Base-by-base conservation (phyloP, 2,888 invertebrate genomes). In the Steinernema scapterisci region DNA sequence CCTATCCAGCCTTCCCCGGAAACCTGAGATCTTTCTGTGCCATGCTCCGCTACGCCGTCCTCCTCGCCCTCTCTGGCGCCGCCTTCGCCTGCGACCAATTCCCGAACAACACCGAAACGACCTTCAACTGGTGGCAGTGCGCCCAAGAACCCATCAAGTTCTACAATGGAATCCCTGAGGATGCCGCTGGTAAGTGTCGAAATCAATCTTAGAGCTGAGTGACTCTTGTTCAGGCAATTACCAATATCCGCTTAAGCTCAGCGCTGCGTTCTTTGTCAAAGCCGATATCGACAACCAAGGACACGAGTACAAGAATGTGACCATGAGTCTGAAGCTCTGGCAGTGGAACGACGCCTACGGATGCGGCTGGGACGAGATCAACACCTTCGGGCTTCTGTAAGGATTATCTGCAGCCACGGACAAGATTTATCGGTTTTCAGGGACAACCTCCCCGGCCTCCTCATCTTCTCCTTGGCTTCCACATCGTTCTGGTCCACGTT, bases 241-340 rank as follows among this genome's bases (percentile, higher is more conserved):
- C 73, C 79, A 81, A 48, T 80, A 81, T 43, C 80, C 81, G 46
- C 78, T 81, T 51, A 74, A 77, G 38, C 74, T 81, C 31, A 79
- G 73, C 44, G 54, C 77, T 63, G 79, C 80, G 1, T 75, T 80
- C 1, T 54, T 80, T 45, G 77, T 81, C 72, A 73, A 74, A 38
- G 78, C 79, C 19, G 75, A 79, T 9, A 73, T 77, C 72, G 75
- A 78, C 73, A 75, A 81, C 44, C 76, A 77, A 44, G 71, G 31
- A 6, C 71, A 79, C 23, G 74, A 72, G 11, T 81, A 80, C 71
- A 25, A 43, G 13, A 75, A 72, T 48, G 72, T 81, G 25, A 80
- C 79, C 70, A 78, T 78, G 70, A 75, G 73, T 19, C 75, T 79
- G 48, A 76, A 75, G 45, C 73, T 79, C 19, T 76, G 75, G 63